Percentiles rank a stretch among this genome's conserved stretches.
Conservation (phyloP, 1,140 invertebrate genomes). For the Neotoxoptera formosana region DNA sequence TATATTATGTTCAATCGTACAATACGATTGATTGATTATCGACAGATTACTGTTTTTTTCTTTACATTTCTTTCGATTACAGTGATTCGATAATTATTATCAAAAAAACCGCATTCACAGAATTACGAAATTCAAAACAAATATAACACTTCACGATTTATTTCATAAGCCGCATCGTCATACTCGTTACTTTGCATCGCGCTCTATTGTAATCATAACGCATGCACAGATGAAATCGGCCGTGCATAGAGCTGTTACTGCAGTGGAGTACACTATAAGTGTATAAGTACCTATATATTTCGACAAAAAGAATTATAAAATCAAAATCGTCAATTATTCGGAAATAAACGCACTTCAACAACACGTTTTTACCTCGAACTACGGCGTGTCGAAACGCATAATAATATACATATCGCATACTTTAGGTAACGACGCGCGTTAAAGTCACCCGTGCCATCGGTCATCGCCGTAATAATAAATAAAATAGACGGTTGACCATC, state of each 20-base stretch:
- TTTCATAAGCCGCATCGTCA: background rate
- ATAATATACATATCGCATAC: background rate
- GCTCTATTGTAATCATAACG: background rate
- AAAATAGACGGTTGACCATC: background rate
- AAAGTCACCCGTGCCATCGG: background rate
- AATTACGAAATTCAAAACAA: background rate
- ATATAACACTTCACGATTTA: conserved; percentile 19
- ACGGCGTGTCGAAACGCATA: background rate
- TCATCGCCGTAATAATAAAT: background rate
- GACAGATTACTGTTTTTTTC: background rate
- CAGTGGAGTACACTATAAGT: too few relatives aligned
- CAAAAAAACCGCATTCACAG: background rate
- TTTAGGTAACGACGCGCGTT: background rate
- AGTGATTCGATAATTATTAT: background rate
- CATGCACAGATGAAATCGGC: background rate
- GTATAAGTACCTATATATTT: background rate
- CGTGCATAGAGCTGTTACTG: background rate
- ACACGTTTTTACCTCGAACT: background rate
- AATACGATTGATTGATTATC: too few relatives aligned
- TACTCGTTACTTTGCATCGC: background rate
- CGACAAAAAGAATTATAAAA: background rate
- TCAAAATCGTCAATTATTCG: background rate
- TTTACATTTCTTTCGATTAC: background rate
- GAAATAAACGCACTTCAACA: background rate
- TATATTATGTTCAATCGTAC: too few relatives aligned